These are phyloP conservation scores for Chelon auratus DNA, from an alignment of 2,797 vertebrate species.

Conservation along the genomic window DNA sequence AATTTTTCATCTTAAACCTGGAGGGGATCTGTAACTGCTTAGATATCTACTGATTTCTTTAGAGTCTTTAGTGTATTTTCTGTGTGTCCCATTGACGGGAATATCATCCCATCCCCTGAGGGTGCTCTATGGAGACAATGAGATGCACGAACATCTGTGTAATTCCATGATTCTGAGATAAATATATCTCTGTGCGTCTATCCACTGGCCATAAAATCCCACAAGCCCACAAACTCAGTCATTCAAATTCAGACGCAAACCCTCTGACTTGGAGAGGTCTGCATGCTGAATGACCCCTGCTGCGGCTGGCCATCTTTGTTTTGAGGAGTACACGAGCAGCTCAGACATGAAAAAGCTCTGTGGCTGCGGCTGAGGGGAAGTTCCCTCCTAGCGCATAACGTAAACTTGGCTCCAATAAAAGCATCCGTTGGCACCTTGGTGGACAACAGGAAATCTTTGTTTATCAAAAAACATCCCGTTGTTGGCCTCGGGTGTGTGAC, in stretches of 20 bases:
- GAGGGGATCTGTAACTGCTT: background rate
- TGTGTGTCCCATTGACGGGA: too few relatives aligned
- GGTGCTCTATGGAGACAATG: background rate
- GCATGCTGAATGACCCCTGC: conserved; percentile 38
- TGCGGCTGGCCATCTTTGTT: conserved; percentile 55
- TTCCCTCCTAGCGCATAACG: conserved; percentile 79
- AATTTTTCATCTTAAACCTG: background rate
- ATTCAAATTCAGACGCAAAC: conserved; percentile 7
- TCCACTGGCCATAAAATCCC: conserved; percentile 18
- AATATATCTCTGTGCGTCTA: conserved; percentile 11
- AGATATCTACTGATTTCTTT: background rate
- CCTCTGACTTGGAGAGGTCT: conserved; percentile 20
- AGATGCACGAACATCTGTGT: background rate
- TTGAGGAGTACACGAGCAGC: conserved; percentile 59
- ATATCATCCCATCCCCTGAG: background rate
- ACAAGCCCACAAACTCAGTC: background rate
- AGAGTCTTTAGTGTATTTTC: too few relatives aligned
- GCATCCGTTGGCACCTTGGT: conserved; percentile 87
- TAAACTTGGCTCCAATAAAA: conserved; percentile 89
- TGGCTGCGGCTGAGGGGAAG: conserved; percentile 74
- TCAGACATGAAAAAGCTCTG: conserved; percentile 65
- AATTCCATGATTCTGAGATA: background rate
- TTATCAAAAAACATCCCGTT: conserved; percentile 83
- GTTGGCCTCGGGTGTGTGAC: conserved; percentile 69
- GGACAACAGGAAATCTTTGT: conserved; percentile 88